phyloP scores from a whole-genome alignment of 1,140 invertebrate genomes.

The Rhagoletis pomonella region DNA sequence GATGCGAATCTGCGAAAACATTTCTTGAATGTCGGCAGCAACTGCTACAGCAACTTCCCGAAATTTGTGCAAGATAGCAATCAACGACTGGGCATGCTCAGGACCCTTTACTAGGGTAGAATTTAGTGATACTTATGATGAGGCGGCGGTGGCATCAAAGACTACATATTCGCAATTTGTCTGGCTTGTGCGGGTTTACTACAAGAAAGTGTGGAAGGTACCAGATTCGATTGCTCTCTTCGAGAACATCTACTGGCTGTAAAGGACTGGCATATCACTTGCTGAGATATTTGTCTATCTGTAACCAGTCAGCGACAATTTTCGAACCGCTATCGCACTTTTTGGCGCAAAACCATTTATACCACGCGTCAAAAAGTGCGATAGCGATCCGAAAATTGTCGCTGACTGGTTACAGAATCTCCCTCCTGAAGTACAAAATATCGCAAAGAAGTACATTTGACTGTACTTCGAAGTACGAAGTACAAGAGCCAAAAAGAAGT shows the following conservation, averaged over 20 bases:
- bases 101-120: neutral
- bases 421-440: too few species aligned
- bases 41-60: neutral
- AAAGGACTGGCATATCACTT: slow-evolving; percentile 57
- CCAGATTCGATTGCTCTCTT: neutral
- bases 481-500: too few species aligned
- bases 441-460: too few species aligned
- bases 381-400: too few species aligned
- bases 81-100: neutral
- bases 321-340: too few species aligned
- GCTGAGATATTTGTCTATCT: slow-evolving; percentile 58
- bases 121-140: too few species aligned
- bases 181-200: neutral
- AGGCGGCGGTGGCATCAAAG: neutral
- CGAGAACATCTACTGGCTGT: neutral
- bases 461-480: too few species aligned
- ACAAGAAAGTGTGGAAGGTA: too few species aligned
- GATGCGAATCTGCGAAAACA: slow-evolving; percentile 14
- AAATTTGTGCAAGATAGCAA: neutral
- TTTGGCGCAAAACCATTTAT: too few species aligned
- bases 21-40: neutral
- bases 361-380: too few species aligned
- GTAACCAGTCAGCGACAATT: too few species aligned
- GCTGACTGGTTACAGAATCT: too few species aligned
- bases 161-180: neutral